phyloP scores from a whole-genome alignment of 2,113 vertebrate species.

The pig (Sus scrofa) region T2T-Sscrofa CM000824.6:148022001-148022500 shows the following conservation, averaged over 20 bases:
- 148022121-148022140: constrained; percentile 25
- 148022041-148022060: constrained; percentile 54
- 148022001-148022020: constrained; percentile 18
- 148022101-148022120: constrained; percentile 51
- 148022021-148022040: constrained; percentile 34
- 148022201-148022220: neutral
- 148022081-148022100: constrained; percentile 59
- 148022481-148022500: neutral
- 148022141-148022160: constrained; percentile 27
- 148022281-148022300: neutral
- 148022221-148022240: neutral
- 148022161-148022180: neutral
- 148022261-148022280: neutral
- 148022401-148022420: neutral
- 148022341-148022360: neutral
- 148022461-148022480: neutral
- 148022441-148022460: neutral
- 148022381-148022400: neutral
- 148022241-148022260: neutral
- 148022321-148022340: neutral
- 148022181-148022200: neutral
- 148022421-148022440: neutral
- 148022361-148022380: constrained; percentile 1
- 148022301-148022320: constrained; percentile 30
- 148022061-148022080: constrained; percentile 65